Evolutionary conservation across 2,797 vertebrate genomes (phyloP).

Genomic region (Atherinosoma microstoma): DNA sequence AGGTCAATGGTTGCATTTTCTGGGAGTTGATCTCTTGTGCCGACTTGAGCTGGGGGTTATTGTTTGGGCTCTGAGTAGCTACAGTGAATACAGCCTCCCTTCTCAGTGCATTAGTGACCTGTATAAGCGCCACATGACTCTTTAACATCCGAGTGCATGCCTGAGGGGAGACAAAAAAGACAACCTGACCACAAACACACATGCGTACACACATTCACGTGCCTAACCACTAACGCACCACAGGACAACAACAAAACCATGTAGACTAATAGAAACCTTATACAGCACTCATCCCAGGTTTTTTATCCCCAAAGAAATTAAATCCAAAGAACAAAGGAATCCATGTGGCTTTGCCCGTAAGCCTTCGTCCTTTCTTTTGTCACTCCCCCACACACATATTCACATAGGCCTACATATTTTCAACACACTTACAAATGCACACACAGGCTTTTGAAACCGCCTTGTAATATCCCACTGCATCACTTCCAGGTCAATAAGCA

Average conservation of each 20-base stretch:
- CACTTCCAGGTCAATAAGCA: slow-evolving; percentile 77
- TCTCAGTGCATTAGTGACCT: slow-evolving; percentile 77
- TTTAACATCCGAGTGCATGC: slow-evolving; percentile 73
- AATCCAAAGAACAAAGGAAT: slow-evolving; percentile 46
- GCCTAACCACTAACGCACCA: slow-evolving; percentile 55
- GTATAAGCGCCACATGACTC: slow-evolving; percentile 70
- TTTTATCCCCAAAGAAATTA: slow-evolving; percentile 51
- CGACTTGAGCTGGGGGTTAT: slow-evolving; percentile 54
- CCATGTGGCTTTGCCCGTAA: slow-evolving; percentile 31
- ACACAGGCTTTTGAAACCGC: slow-evolving; percentile 49
- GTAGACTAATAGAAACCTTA: slow-evolving; percentile 55
- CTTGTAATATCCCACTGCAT: slow-evolving; percentile 56
- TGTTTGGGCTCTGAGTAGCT: slow-evolving; percentile 63
- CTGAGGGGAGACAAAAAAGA: slow-evolving; percentile 71
- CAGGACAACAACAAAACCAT: slow-evolving; percentile 58
- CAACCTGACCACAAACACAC: slow-evolving; percentile 52
- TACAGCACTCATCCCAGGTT: slow-evolving; percentile 41
- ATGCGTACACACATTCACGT: slow-evolving; percentile 37
- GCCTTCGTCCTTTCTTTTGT: slow-evolving; percentile 44
- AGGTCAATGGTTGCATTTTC: slow-evolving; percentile 78
- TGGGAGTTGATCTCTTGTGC: slow-evolving; percentile 54
- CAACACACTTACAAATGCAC: slow-evolving; percentile 51
- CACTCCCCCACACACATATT: slow-evolving; percentile 30
- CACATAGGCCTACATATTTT: slow-evolving; percentile 27
- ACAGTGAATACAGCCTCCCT: slow-evolving; percentile 57